Evolutionary conservation across 2,888 invertebrate genomes (phyloP).

Genomic region (Stenichneumon culpator): DNA sequence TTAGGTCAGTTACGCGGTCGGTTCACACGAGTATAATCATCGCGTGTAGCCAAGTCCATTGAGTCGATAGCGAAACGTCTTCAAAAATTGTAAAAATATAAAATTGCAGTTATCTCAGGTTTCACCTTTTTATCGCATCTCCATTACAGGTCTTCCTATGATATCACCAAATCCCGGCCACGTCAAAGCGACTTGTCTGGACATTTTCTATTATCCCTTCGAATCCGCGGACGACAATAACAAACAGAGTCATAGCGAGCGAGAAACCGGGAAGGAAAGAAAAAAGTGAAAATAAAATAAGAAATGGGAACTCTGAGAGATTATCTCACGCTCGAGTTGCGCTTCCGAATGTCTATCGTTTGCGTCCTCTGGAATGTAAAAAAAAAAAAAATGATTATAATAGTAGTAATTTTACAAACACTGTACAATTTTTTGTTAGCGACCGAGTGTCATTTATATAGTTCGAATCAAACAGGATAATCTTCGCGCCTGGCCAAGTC

Average conservation of each 20-base stretch:
- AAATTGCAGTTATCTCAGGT: too few species aligned
- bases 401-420: too few species aligned
- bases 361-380: constrained; percentile 49
- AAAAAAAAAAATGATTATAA: too few species aligned
- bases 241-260: constrained; percentile 35
- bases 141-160: constrained; percentile 7
- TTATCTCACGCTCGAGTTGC: constrained; percentile 64
- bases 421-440: too few species aligned
- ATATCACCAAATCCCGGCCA: background rate
- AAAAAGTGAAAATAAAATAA: constrained; percentile 8
- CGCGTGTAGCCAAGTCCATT: too few species aligned
- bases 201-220: background rate
- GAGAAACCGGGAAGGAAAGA: background rate
- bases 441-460: too few species aligned
- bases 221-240: constrained; percentile 36
- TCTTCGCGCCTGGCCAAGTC: too few species aligned
- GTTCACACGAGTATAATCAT: background rate
- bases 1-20: constrained; percentile 37
- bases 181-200: constrained; percentile 13
- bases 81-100: too few species aligned
- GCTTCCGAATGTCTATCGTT: constrained; percentile 63
- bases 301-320: constrained; percentile 53
- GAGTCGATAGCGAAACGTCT: too few species aligned
- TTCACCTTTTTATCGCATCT: background rate
- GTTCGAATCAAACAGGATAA: too few species aligned